phyloP scores from a whole-genome alignment of 2,888 invertebrate genomes.

The Cynaeus angustus region DNA sequence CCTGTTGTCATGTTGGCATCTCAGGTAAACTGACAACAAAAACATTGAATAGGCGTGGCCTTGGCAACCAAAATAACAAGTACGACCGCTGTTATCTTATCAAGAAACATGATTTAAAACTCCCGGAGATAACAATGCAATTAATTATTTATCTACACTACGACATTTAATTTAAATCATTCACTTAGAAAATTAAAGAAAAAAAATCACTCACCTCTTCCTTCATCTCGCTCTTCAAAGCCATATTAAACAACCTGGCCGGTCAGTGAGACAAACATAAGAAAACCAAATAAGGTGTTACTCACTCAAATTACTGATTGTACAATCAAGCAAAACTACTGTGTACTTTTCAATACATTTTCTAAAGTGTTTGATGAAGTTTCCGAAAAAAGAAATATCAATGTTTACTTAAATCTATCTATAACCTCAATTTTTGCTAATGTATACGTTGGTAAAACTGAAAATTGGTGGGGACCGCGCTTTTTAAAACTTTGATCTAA shows the following conservation, averaged over 20 bases:
- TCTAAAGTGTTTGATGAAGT: not conserved
- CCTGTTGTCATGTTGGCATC: conserved; percentile 49
- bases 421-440: not conserved
- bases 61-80: conserved; percentile 59
- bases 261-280: conserved; percentile 26
- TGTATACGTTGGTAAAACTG: not conserved
- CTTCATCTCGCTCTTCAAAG: conserved; percentile 67
- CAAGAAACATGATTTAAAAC: conserved; percentile 46
- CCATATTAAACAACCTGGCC: conserved; percentile 59
- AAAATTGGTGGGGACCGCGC: no score
- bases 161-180: conserved; percentile 32
- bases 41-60: conserved; percentile 67
- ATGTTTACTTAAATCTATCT: conserved; percentile 1
- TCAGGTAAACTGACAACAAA: conserved; percentile 41
- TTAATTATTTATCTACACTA: conserved; percentile 36
- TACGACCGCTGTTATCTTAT: conserved; percentile 54
- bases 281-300: conserved; percentile 17
- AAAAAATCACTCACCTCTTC: conserved; percentile 67
- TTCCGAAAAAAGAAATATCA: not conserved
- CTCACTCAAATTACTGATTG: not conserved
- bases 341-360: not conserved
- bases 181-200: conserved; percentile 25
- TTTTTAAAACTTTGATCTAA: no score
- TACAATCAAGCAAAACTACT: no score
- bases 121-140: conserved; percentile 42